Base-by-base conservation (phyloP, 2,797 vertebrate species). In the Enteromius viviparus region DNA sequence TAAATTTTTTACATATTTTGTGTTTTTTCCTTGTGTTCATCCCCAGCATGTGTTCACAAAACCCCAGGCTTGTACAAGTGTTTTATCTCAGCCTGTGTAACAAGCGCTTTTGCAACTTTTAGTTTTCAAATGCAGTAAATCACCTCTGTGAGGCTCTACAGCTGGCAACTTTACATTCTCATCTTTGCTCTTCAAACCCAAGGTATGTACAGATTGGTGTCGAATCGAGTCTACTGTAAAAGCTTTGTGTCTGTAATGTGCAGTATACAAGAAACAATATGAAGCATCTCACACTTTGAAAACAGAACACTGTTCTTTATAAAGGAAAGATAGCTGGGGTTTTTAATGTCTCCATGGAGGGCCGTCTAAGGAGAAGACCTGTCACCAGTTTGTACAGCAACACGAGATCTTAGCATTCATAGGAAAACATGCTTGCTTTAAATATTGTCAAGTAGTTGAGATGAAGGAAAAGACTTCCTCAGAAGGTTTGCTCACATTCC, bases 211-310 rank as follows among this genome's bases (percentile, higher is more conserved):
- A 40, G 19, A 32, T 15, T 58, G 72, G 19, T 58, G 32, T n/a
- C 0, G 12, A 49, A 26, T 49, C 0, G 26, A 7, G 49, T 4
- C 19, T 53, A 21, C 5, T 34, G 29, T 53, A 29, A 34, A 12
- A 34, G 7, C 71, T n/a, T 19, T 34, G 26, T 32, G 47, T 64
- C 17, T 7, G 23, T 64, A 92, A 91, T 82, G 91, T 87, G 85
- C 62, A 83, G 93, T 91, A 94, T 95, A 89, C 93, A 95, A 94
- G 93, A 78, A 93, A 93, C 94, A 93, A 86, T 74, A 85, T 84
- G 87, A 93, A 93, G 91, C 49, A 80, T 85, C 86, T 89, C 89
- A 29, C 69, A 76, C 71, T 79, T 87, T 81, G 71, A 80, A 83
- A 77, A 58, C 88, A 55, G 34, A 76, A 80, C 47, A 53, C 70